Evolutionary conservation across 2,888 invertebrate species (phyloP), one percentile per base, ranked within the genome.

Genomic region (Caenorhabditis plicata): DNA sequence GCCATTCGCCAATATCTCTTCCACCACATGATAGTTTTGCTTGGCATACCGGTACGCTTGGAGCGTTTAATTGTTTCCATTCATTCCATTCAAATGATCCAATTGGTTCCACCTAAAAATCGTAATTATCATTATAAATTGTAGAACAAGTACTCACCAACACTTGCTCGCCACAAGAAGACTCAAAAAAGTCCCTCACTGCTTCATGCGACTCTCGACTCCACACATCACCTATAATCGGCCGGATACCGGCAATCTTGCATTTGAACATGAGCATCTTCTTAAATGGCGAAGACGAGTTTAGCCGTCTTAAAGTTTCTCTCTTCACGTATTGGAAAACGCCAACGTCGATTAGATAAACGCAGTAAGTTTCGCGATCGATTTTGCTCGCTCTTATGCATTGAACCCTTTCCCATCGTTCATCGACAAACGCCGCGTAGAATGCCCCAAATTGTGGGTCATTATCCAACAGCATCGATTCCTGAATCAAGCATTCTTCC

Each of bases 211-310:
- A 60, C 26, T 71, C 71, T 11, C 70, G 52, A 36, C 64, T 64
- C 73, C 73, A 73, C 5, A 73, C 68, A 31, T 71, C 73, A 3
- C 68, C 71, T 8, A 53, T 61, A 13, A 62, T 31, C 13, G 73
- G 73, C 17, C 54, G 47, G 11, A 73, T 60, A 5, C 71, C 73
- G n/a, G 61, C 48, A n/a, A 73, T 35, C 65, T 65, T 71, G 57
- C 71, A 69, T 32, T 73, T 73, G 60, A 74, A 70, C 64, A 68
- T 64, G 17, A 74, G 60, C 69, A 74, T 73, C 29, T 73, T 70
- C 29, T 62, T 69, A 57, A 71, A 69, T 0, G 72, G 71, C 9
- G 74, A 67, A n/a, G 64, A 61, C 15, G 68, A 55, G 32, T 73
- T 71, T 39, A 74, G 51, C 22, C 60, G 49, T 20, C 70, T 46